Evolutionary conservation across 2,888 invertebrate genomes (phyloP).

Genomic region (Spodoptera picta): DNA sequence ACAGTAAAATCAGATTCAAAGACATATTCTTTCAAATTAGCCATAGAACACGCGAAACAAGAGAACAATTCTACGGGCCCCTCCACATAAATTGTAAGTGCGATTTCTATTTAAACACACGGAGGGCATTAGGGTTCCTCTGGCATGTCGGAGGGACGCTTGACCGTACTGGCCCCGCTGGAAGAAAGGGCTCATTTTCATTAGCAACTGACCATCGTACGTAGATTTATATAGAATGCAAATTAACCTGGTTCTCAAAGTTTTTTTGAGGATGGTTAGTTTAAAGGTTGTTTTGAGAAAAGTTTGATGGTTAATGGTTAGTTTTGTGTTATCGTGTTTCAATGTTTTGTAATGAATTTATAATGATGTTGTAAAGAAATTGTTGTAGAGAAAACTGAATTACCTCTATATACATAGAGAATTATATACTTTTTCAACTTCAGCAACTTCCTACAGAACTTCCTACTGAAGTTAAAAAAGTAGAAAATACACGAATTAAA

Average conservation of each 20-base stretch:
- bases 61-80: slow-evolving; percentile 79
- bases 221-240: slow-evolving; percentile 78
- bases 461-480: too few species aligned
- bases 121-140: slow-evolving; percentile 76
- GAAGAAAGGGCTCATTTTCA: slow-evolving; percentile 88
- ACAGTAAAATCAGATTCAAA: slow-evolving; percentile 23
- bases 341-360: too few species aligned
- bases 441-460: too few species aligned
- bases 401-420: too few species aligned
- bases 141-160: slow-evolving; percentile 72
- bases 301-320: too few species aligned
- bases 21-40: slow-evolving; percentile 68
- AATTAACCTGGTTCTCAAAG: slow-evolving; percentile 69
- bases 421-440: too few species aligned
- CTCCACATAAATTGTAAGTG: slow-evolving; percentile 86
- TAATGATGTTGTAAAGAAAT: too few species aligned
- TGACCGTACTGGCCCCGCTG: slow-evolving; percentile 71
- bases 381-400: too few species aligned
- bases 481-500: too few species aligned
- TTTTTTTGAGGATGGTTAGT: slow-evolving; percentile 39
- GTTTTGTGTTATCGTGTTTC: too few species aligned
- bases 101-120: slow-evolving; percentile 84
- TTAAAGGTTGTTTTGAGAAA: neutral
- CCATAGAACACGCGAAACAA: slow-evolving; percentile 72
- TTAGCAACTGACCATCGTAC: slow-evolving; percentile 80